Conservation (phyloP, 2,888 invertebrate genomes). For the Papilio elwesi region DNA sequence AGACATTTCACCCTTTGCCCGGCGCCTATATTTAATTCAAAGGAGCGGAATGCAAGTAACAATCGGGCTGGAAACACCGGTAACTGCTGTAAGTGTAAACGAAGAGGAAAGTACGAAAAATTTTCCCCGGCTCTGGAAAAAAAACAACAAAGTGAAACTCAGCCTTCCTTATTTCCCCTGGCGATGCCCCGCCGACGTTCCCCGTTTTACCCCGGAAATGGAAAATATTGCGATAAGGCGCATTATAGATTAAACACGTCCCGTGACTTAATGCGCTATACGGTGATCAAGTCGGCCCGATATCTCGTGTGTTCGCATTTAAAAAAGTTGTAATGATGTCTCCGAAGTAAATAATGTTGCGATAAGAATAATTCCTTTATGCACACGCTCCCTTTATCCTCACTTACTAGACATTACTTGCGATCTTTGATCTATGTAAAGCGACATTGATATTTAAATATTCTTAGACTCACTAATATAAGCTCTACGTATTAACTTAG, state of each 20-base stretch:
- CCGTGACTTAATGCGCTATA: slow-evolving; percentile 70
- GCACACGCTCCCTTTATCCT: slow-evolving; percentile 58
- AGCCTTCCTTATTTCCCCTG: slow-evolving; percentile 83
- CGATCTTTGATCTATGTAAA: slow-evolving; percentile 1
- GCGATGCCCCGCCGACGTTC: slow-evolving; percentile 72
- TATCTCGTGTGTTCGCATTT: slow-evolving; percentile 62
- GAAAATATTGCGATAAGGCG: slow-evolving; percentile 84
- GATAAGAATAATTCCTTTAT: slow-evolving; percentile 59
- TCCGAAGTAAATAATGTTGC: slow-evolving; percentile 62
- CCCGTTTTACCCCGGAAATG: slow-evolving; percentile 78
- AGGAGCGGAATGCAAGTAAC: slow-evolving; percentile 73
- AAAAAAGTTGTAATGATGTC: slow-evolving; percentile 68
- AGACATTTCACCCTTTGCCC: slow-evolving; percentile 79
- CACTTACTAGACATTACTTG: slow-evolving; percentile 21
- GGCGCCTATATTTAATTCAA: slow-evolving; percentile 78
- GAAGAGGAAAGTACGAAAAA: slow-evolving; percentile 79
- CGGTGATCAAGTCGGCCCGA: slow-evolving; percentile 68
- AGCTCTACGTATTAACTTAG: no score
- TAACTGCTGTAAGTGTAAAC: slow-evolving; percentile 82
- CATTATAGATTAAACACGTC: slow-evolving; percentile 83
- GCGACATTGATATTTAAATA: no score
- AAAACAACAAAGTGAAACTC: slow-evolving; percentile 82
- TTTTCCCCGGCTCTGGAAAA: slow-evolving; percentile 61
- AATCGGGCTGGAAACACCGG: slow-evolving; percentile 72
- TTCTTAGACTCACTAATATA: no score